These are phyloP conservation scores for Stegastes partitus DNA, from an alignment of 2,113 vertebrate genomes.

Conservation along the genomic window DNA sequence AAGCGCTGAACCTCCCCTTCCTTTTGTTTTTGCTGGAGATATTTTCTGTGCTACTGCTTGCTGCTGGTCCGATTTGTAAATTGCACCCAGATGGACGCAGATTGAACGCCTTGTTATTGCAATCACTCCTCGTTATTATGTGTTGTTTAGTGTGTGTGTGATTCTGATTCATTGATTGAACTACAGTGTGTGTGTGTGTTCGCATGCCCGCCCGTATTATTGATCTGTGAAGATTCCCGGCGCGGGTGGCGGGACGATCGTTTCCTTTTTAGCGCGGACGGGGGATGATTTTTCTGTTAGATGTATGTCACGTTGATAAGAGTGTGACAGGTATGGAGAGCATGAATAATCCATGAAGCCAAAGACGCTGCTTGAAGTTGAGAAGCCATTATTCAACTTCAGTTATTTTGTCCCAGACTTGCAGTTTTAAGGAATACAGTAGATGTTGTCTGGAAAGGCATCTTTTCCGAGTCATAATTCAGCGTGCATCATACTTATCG, in stretches of 20 bases:
- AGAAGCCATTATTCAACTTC: slow-evolving; percentile 77
- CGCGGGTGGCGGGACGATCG: slow-evolving; percentile 54
- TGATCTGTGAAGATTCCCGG: slow-evolving; percentile 50
- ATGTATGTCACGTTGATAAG: slow-evolving; percentile 76
- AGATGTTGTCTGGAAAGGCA: slow-evolving; percentile 43
- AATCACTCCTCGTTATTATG: slow-evolving; percentile 34
- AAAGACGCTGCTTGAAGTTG: slow-evolving; percentile 63
- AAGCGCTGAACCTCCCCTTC: slow-evolving; percentile 7
- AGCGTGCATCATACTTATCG: slow-evolving; percentile 52
- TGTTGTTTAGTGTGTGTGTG: background rate
- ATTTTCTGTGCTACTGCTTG: background rate
- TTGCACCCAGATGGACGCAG: slow-evolving; percentile 2
- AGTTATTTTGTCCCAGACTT: slow-evolving; percentile 56
- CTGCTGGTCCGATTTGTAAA: slow-evolving; percentile 21
- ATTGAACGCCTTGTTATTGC: slow-evolving; percentile 25
- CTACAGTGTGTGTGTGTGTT: background rate
- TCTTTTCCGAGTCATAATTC: slow-evolving; percentile 57
- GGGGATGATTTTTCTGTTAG: slow-evolving; percentile 55
- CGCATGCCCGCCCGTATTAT: slow-evolving; percentile 3
- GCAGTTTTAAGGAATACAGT: slow-evolving; percentile 43
- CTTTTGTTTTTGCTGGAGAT: background rate
- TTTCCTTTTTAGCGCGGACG: slow-evolving; percentile 58
- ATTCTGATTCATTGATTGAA: slow-evolving; percentile 38
- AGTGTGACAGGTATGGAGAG: slow-evolving; percentile 62
- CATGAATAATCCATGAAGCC: slow-evolving; percentile 80